Percentiles rank a stretch among this genome's conserved stretches.
These are phyloP conservation scores for Lophochroa leadbeateri DNA, from an alignment of 2,113 vertebrate genomes.

Conservation along the genomic window DNA sequence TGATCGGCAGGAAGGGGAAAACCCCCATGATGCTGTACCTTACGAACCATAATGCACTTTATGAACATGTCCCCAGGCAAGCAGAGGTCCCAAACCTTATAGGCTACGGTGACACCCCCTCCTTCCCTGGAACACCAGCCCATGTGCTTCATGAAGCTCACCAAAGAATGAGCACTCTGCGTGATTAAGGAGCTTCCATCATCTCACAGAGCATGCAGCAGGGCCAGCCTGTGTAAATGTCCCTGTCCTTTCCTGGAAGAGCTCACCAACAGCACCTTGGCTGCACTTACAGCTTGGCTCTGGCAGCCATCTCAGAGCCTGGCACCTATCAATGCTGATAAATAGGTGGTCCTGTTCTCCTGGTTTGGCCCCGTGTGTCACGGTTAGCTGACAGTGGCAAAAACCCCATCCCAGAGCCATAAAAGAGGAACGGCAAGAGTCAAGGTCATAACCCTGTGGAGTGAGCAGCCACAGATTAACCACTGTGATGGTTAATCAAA, in stretches of 20 bases:
- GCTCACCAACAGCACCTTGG: fast-evolving
- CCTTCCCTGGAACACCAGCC: neutral
- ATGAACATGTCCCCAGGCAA: neutral
- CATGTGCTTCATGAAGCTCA: neutral
- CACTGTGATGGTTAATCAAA: neutral
- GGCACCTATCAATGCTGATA: neutral
- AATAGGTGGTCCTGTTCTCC: neutral
- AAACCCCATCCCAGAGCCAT: neutral
- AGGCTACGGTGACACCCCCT: fast-evolving
- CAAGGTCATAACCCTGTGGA: neutral
- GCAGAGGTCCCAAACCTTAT: neutral
- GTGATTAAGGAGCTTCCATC: neutral
- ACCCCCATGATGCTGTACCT: neutral
- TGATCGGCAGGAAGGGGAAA: neutral
- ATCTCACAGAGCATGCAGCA: neutral
- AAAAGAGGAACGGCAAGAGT: neutral
- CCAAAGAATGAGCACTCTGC: neutral
- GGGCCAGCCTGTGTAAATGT: neutral
- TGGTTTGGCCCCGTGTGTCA: neutral
- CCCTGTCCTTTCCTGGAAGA: neutral
- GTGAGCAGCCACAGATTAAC: neutral
- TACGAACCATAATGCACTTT: neutral
- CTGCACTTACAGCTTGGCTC: neutral
- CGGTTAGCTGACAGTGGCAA: neutral
- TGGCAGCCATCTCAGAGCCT: neutral